Evolutionary conservation across 2,113 vertebrate species (phyloP), one percentile per base, ranked within the genome.

Genomic region (Terrapene triunguis): DNA sequence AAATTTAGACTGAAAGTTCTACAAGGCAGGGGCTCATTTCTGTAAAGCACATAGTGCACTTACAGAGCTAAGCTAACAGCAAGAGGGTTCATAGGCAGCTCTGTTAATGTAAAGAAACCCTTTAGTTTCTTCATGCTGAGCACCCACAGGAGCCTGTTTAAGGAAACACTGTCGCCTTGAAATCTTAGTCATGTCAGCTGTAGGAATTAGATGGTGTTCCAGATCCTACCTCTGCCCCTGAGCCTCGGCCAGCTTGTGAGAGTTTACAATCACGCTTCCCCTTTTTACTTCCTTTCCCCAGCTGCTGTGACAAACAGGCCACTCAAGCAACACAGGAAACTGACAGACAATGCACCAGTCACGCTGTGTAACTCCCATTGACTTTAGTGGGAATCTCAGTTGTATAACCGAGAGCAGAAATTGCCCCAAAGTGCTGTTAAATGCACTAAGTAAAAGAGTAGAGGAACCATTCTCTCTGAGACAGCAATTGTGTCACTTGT

Each of bases 361-460:
- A 72, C n/a, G 1, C n/a, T 5, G 7, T 4, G 25, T 5, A 3
- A 38, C 25, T 72, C 5, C 47, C 35, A 1, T 0, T 2, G 44
- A 44, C 82, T 50, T n/a, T 88, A 1, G 57, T 27, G 57, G 57
- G 65, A 72, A 38, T 72, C n/a, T 72, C 65, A 22, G n/a, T 17
- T 38, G 65, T 72, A 38, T 22, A 38, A 38, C 65, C 4, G 8
- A 72, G 29, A 27, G 35, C 65, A 38, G 35, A 38, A 10, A 38
- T 38, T n/a, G 65, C 65, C 35, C 65, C n/a, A 11, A 72, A 38
- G 17, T 72, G n/a, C 65, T 38, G 76, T 80, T 93, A 38, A 55
- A 59, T 25, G 27, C 82, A 76, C 82, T 38, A 47, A 11, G 1
- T 0, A 1, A 0, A 47, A n/a, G 24, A 38, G 48, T 47, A 32